Percentiles rank a stretch among this genome's conserved stretches.
Conservation (phyloP, 2,113 vertebrate species). For the Periophthalmodon schlosseri region DNA sequence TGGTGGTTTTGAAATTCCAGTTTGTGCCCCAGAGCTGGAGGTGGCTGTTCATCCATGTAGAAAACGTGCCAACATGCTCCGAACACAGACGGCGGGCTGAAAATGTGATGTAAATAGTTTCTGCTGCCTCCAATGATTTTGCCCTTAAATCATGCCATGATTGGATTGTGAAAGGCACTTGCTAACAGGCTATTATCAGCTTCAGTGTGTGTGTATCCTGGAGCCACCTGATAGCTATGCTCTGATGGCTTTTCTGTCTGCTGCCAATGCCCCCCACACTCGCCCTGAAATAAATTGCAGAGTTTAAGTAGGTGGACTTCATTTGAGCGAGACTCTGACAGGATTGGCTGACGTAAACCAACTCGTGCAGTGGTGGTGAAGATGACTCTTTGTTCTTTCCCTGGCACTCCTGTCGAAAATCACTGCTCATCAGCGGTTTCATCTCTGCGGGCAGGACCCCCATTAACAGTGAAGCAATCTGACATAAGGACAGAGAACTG, state of each 20-base stretch:
- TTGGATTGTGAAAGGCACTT: slow-evolving; percentile 43
- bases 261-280: slow-evolving; percentile 20
- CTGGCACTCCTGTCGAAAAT: slow-evolving; percentile 28
- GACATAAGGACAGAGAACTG: slow-evolving; percentile 16
- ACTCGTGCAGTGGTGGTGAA: slow-evolving; percentile 16
- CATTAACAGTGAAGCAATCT: slow-evolving; percentile 35
- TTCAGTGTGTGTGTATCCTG: slow-evolving; percentile 40
- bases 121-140: slow-evolving; percentile 33
- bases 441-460: slow-evolving; percentile 41
- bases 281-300: slow-evolving; percentile 43
- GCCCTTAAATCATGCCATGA: slow-evolving; percentile 47
- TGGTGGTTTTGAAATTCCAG: slow-evolving; percentile 25
- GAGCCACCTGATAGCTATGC: slow-evolving; percentile 47
- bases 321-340: slow-evolving; percentile 11
- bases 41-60: slow-evolving; percentile 21
- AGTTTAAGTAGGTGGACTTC: slow-evolving; percentile 46
- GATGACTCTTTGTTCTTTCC: slow-evolving; percentile 43
- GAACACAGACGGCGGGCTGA: slow-evolving; percentile 5
- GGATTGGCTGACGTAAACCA: slow-evolving; percentile 29
- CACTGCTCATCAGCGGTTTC: slow-evolving; percentile 48
- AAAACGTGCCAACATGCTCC: slow-evolving; percentile 17
- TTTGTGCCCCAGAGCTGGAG: slow-evolving; percentile 36
- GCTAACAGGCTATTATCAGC: slow-evolving; percentile 52
- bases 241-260: slow-evolving; percentile 45
- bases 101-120: slow-evolving; percentile 56